Base-by-base conservation (phyloP, 2,797 vertebrate genomes). In the Zenarchopterus dispar region DNA sequence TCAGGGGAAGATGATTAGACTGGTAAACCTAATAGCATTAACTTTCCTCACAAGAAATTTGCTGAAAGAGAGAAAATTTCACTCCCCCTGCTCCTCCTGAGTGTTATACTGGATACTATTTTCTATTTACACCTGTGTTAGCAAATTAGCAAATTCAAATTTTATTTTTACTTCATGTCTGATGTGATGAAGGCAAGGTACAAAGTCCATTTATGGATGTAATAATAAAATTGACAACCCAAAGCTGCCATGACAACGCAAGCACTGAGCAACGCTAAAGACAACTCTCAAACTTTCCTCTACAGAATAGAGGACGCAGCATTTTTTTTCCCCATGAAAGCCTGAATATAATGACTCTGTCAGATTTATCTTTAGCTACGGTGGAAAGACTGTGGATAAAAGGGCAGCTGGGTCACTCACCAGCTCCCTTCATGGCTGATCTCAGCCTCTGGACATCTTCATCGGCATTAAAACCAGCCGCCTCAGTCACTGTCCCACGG, bases 401-500 rank as follows among this genome's bases (percentile, higher is more conserved):
- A 45, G 18, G 1, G 58, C 0, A 8, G 51, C 8, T 46, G 17
- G 19, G 17, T 66, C 66, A 85, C 96, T 95, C 76, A 99, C 97
- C 98, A 0, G 91, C 19, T 56, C 98, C 98, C 81, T 99, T 99
- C 97, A 98, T 99, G 65, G 97, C 95, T 47, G 80, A 93, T 75
- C 95, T 87, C 18, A 99, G 92, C 11, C 70, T 91, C 73, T 96
- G 88, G 31, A 86, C 92, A 68, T 98, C 97, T 0, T 94, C 89
- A 0, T 93, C 84, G 0, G 96, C 79, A 0, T 81, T 92, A 81
- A 98, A 99, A n/a, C 86, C 86, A 0, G 93, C n/a, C 0, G 93
- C 87, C 18, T 95, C 94, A 4, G 92, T 96, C 78, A 99, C 64
- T 0, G 95, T 93, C 36, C 96, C 95, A 43, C 94, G 93, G 4